Base-by-base conservation (phyloP, 2,797 vertebrate genomes). In the Peromyscus aztecus region DNA sequence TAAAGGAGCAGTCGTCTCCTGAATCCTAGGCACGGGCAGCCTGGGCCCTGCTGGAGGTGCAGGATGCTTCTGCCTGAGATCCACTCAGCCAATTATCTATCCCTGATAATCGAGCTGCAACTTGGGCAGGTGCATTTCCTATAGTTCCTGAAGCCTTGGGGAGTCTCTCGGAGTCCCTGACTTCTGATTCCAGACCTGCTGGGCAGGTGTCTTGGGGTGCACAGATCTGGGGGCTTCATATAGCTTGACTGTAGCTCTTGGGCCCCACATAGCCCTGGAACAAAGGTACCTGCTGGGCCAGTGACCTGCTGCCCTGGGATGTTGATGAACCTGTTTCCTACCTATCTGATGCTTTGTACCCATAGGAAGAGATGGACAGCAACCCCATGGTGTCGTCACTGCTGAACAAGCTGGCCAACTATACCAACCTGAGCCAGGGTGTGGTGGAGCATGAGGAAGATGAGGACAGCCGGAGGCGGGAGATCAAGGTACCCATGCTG, bases 301-400 rank as follows among this genome's bases (percentile, higher is more conserved):
- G 29, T 40, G 34, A 77, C 40, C 37, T 21, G 63, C 61, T 27
- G 43, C 13, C 40, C 10, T 21, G 24, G 10, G 40, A 11, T 52
- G 14, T 49, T 19, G 19, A 13, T 7, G 46, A 19, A 19, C 16
- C 31, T 31, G 67, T 43, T 49, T 76, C 67, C 43, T 17, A 31
- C 59, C 9, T 19, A 4, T 23, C 27, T 40, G 27, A 23, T 12
- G 3, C n/a, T 63, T 46, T 67, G 52, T 9, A 1, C 27, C 24
- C 0, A 23, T 98, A 99, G 99, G 99, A 99, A 95, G 99, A 99
- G 98, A 99, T 99, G 99, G 99, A 99, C 98, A 99, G 99, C 98
- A 99, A 99, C 97, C 99, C 99, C 97, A 99, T 99, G 99, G 99
- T 99, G 97, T 99, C 99, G 6, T 99, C 99, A 0, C 99, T 99